Conservation (phyloP, 1,140 invertebrate genomes). For the Acyrthosiphon pisum region DNA sequence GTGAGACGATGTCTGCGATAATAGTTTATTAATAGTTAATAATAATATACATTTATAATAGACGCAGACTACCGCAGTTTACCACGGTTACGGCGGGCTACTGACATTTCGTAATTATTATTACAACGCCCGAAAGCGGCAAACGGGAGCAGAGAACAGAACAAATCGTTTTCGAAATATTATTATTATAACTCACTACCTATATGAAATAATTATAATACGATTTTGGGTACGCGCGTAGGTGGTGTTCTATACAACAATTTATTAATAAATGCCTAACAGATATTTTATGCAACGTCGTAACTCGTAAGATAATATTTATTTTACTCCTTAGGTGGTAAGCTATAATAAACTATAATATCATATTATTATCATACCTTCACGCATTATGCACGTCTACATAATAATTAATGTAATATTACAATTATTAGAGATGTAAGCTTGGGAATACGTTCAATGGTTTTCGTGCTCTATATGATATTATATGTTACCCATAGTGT, state of each 20-base stretch:
- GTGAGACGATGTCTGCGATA: neutral
- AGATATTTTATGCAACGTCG: too few species aligned
- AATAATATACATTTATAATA: neutral
- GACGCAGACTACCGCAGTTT: neutral
- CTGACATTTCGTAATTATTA: neutral
- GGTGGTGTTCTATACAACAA: neutral
- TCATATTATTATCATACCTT: too few species aligned
- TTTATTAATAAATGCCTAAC: too few species aligned
- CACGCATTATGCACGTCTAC: too few species aligned
- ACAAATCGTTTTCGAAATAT: neutral
- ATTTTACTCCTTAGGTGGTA: too few species aligned
- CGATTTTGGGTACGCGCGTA: neutral
- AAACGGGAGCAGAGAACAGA: neutral
- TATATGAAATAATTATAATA: neutral
- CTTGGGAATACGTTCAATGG: too few species aligned
- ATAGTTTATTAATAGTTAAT: conserved; percentile 1
- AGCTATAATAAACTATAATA: too few species aligned
- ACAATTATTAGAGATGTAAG: too few species aligned
- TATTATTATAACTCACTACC: neutral
- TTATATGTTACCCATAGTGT: neutral
- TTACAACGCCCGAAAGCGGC: neutral
- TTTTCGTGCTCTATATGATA: too few species aligned
- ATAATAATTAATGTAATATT: too few species aligned
- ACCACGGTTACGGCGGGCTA: neutral
- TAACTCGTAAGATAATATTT: too few species aligned